Percentiles rank a stretch among this genome's conserved stretches.
phyloP scores from a whole-genome alignment of 2,113 vertebrate species.

The Ranitomeya variabilis region DNA sequence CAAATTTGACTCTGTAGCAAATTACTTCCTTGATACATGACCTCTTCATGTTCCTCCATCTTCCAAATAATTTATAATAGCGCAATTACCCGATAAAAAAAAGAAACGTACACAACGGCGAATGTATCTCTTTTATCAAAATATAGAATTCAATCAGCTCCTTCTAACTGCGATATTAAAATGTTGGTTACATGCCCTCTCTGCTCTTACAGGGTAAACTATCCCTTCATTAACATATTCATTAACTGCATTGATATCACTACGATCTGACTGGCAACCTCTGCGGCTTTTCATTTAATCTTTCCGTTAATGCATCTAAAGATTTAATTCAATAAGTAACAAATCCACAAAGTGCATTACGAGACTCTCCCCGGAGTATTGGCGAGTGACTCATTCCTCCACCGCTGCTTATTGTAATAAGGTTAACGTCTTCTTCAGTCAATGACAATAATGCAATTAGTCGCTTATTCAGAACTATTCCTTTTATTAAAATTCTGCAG shows the following conservation, averaged over 20 bases:
- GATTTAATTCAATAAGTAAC: slow-evolving; percentile 38
- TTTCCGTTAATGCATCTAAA: slow-evolving; percentile 46
- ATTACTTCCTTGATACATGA: not conserved
- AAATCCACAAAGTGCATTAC: not conserved
- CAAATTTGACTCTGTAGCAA: not conserved
- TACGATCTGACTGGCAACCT: not conserved
- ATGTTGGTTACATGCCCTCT: not conserved
- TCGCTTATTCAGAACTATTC: not conserved
- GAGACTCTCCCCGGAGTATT: not conserved
- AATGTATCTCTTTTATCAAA: not conserved
- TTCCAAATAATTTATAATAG: not conserved
- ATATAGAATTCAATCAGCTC: not conserved
- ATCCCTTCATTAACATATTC: slow-evolving; percentile 15
- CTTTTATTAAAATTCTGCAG: slow-evolving; percentile 11
- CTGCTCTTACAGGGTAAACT: not conserved
- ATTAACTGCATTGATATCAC: slow-evolving; percentile 32
- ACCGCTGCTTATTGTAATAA: slow-evolving; percentile 10
- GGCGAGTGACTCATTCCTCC: slow-evolving; percentile 20
- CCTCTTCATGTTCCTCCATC: not conserved
- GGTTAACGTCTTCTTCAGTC: slow-evolving; percentile 32
- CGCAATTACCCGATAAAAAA: not conserved
- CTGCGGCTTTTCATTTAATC: slow-evolving; percentile 37
- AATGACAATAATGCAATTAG: slow-evolving; percentile 39
- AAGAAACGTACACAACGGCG: not conserved
- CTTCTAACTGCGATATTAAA: not conserved